Conservation (phyloP, 30 jellyfish, hydroid and myxozoan species). For the Pseudorhiza aurosa region DNA sequence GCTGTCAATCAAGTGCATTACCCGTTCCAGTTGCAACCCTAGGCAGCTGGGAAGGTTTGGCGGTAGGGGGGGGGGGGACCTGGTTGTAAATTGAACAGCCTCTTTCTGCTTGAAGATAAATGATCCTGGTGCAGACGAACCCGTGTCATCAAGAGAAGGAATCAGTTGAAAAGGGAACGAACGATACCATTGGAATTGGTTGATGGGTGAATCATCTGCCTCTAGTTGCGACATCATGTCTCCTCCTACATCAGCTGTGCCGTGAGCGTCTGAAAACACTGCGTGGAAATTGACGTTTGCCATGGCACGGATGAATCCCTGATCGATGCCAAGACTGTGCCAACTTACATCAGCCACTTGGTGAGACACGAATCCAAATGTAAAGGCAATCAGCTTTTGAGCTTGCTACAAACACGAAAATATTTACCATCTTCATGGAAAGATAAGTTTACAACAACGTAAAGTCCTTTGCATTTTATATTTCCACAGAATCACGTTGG, state of each 20-base stretch:
- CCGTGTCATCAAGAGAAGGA: no score
- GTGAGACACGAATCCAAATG: conserved; percentile 90
- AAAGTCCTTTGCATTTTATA: no score
- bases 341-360: conserved; percentile 95
- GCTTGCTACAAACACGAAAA: conserved; percentile 65
- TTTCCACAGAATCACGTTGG: no score
- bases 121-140: no score
- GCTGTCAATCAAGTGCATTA: no score
- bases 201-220: conserved; percentile 76
- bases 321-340: conserved; percentile 95
- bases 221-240: conserved; percentile 88
- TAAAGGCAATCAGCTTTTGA: conserved; percentile 89
- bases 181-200: conserved; percentile 68
- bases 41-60: no score
- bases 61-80: no score
- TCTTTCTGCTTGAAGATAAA: no score
- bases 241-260: conserved; percentile 90
- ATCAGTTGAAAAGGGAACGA: no score
- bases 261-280: conserved; percentile 80
- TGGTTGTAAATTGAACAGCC: no score
- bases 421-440: not conserved
- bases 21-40: no score
- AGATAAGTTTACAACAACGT: no score
- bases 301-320: conserved; percentile 94
- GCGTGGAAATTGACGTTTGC: conserved; percentile 87